Base-by-base conservation (phyloP, 2,888 invertebrate genomes). In the Oscheius sp. region DNA sequence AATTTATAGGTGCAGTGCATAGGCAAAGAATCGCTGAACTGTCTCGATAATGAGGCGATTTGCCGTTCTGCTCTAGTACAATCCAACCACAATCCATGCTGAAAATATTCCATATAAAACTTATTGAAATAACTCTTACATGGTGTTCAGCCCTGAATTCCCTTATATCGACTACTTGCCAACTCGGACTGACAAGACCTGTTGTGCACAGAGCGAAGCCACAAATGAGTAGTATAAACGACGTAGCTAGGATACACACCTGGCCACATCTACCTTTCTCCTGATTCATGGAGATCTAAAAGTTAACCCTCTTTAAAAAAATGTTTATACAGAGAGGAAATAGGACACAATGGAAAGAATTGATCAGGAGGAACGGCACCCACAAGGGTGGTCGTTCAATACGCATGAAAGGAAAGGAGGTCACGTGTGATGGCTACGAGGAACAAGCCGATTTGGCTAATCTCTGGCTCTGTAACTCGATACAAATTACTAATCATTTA, bases 1-100 rank as follows among this genome's bases (percentile, higher is more conserved):
- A 87, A 87, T 70, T 87, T 87, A 72, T 87, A 87, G 7, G 87
- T 87, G 71, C 87, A 87, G 64, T 87, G 87, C 29, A 87, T 77
- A 1, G 87, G 86, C 45, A 80, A 75, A 59, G 78, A 76, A 23
- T 84, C 82, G 23, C 70, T 77, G 46, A 80, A 75, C 16, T 75
- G 77, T 49, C 73, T 73, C n/a, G 77, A 66, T 25, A 70, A 68
- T 6, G 76, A 71, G n/a, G 74, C 71, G 21, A 79, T 35, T 52
- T 78, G 80, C 21, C 78, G 69, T 45, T 81, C 78, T 3, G 86
- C 81, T 13, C 86, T 76, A 2, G 87, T 85, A 72, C 87, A 87
- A 71, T 87, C 87, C 25, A 86, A 72, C 86, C 87, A 87, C 5
- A 87, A 76, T 25, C 87, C 87, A 72, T 87, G 87, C 87, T 87